Evolutionary conservation across 2,888 invertebrate species (phyloP), one percentile per base, ranked within the genome.

Genomic region (Lasioglossum marginatum): DNA sequence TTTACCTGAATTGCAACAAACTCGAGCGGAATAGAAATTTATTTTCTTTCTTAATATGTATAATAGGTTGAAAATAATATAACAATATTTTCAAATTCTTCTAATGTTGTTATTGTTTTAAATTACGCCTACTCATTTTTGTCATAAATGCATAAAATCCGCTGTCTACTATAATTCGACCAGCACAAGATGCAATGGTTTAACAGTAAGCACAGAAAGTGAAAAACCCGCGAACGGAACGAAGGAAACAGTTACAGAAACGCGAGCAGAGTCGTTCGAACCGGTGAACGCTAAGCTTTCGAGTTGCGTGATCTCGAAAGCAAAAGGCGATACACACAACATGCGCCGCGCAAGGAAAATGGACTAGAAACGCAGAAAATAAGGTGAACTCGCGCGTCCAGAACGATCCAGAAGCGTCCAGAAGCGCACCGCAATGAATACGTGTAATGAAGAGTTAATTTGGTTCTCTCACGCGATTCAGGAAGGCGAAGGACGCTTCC

Each of bases 401-500:
- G 87, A 83, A 85, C 85, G 76, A n/a, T 40, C n/a, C n/a, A n/a
- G n/a, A n/a, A n/a, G n/a, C n/a, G 10, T 52, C 40, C 52, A 66
- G 34, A 72, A 60, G 63, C 27, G n/a, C 72, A 34, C 68, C 66
- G 19, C 70, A 60, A 48, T 60, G 77, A 60, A 78, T 88, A 82
- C 75, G 71, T 77, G 81, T 81, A 86, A 90, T 77, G 90, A 88
- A 86, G 85, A 87, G 89, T 89, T 91, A 92, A 92, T 92, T 92
- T 85, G 83, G 79, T 79, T 80, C 80, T 88, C 91, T 92, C 92
- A 91, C 93, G 92, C 92, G 86, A 92, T 86, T 89, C 88, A 77
- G 89, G 85, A 90, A 92, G 92, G 91, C 90, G 92, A 89, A 92
- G 88, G 89, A 91, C 83, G 89, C 90, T 92, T 92, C 92, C 91